These are phyloP conservation scores for Stictonetta naevosa DNA, from an alignment of 2,113 vertebrate species.

Conservation along the genomic window DNA sequence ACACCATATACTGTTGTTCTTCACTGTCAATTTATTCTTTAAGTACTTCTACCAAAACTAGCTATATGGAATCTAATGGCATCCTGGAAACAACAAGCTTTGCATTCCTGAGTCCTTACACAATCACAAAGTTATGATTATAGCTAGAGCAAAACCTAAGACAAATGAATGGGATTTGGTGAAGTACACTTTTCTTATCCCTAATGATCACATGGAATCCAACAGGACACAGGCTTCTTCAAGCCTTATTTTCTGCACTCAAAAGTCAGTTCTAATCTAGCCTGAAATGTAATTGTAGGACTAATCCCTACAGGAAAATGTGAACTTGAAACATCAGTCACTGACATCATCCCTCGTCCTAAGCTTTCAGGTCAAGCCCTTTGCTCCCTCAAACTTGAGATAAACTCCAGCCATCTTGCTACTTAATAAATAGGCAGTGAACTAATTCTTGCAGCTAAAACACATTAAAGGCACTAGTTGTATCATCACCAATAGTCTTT, in stretches of 20 bases:
- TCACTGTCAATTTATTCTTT: neutral
- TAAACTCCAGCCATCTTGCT: neutral
- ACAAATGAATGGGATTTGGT: neutral
- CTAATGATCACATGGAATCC: neutral
- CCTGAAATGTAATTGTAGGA: neutral
- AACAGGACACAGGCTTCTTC: neutral
- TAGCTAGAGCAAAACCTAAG: neutral
- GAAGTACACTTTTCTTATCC: neutral
- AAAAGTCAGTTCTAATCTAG: neutral
- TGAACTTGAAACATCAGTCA: neutral
- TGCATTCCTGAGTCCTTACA: neutral
- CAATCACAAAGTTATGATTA: neutral
- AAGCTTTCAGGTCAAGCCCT: neutral
- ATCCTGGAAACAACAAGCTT: neutral
- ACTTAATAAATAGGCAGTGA: neutral
- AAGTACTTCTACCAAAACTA: neutral
- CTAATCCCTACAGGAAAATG: neutral
- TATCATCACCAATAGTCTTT: neutral
- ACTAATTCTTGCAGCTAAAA: neutral
- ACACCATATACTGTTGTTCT: neutral
- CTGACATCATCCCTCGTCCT: neutral
- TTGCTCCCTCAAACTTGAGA: neutral
- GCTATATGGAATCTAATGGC: neutral
- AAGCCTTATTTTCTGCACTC: neutral
- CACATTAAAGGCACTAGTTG: neutral